Percentiles rank a stretch among this genome's conserved stretches.
These are phyloP conservation scores for Emydura subglobosa DNA, from an alignment of 2,113 vertebrate species.

Conservation along the genomic window DNA sequence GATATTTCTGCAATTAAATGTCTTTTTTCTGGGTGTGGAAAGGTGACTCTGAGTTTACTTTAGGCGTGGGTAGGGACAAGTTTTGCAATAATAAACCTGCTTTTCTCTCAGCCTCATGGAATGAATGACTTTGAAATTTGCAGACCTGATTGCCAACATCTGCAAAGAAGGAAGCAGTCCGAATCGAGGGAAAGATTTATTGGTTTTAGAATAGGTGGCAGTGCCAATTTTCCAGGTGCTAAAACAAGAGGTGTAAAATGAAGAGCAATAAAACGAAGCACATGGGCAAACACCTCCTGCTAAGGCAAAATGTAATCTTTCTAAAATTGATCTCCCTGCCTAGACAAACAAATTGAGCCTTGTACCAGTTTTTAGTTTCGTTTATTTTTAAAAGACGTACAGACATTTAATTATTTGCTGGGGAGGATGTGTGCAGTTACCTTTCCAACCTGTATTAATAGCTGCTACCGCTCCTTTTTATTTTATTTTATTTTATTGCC, in stretches of 20 bases:
- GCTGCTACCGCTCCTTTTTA: not conserved
- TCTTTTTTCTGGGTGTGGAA: slow-evolving; percentile 49
- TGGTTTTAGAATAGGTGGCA: slow-evolving; percentile 67
- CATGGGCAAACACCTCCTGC: slow-evolving; percentile 66
- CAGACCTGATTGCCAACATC: slow-evolving; percentile 62
- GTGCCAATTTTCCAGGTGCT: slow-evolving; percentile 77
- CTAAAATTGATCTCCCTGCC: not conserved
- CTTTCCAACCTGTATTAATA: not conserved
- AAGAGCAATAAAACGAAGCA: slow-evolving; percentile 54
- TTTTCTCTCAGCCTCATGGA: slow-evolving; percentile 57
- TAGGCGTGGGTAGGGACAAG: slow-evolving; percentile 67
- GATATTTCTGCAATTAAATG: fast-evolving
- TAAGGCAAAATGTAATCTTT: not conserved
- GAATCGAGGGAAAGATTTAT: slow-evolving; percentile 74
- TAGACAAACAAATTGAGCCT: not conserved
- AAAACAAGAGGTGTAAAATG: slow-evolving; percentile 67
- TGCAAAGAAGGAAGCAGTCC: slow-evolving; percentile 56
- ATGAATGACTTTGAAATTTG: slow-evolving; percentile 75
- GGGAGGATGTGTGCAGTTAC: not conserved
- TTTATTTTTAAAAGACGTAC: not conserved
- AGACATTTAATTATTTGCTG: not conserved
- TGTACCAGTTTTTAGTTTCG: fast-evolving
- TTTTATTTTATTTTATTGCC: not conserved
- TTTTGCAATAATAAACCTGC: slow-evolving; percentile 73
- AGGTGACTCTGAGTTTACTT: slow-evolving; percentile 71